Conservation (phyloP, 1,140 invertebrate genomes). For the Drosophila lacertosa region DNA sequence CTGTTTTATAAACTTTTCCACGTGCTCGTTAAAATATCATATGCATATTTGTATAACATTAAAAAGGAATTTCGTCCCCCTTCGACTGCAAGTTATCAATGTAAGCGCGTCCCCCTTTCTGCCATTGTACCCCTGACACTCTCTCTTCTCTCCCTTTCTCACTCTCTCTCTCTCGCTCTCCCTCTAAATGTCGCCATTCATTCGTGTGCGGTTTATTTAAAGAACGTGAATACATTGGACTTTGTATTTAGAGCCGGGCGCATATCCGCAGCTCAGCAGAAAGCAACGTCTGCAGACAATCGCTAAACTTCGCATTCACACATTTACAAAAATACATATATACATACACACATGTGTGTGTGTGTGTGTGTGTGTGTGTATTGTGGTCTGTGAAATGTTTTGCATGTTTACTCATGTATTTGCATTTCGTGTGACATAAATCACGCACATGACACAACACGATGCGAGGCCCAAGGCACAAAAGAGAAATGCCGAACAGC, state of each 20-base stretch:
- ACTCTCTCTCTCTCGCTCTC: too few relatives aligned
- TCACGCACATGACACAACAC: slow-evolving; percentile 69
- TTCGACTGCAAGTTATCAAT: slow-evolving; percentile 14
- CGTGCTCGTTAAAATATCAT: background rate
- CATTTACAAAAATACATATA: slow-evolving; percentile 3
- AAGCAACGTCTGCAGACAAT: slow-evolving; percentile 31
- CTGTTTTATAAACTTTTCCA: background rate
- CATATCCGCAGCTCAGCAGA: slow-evolving; percentile 12
- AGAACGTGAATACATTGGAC: slow-evolving; percentile 63
- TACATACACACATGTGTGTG: slow-evolving; percentile 33
- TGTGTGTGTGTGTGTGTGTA: slow-evolving; percentile 24
- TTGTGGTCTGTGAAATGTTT: slow-evolving; percentile 54
- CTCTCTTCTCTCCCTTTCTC: too few relatives aligned
- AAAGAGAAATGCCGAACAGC: slow-evolving; percentile 51
- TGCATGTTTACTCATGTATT: slow-evolving; percentile 79
- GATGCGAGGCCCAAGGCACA: slow-evolving; percentile 61
- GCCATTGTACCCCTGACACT: too few relatives aligned
- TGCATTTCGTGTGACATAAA: slow-evolving; percentile 81
- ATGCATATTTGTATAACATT: slow-evolving; percentile 1
- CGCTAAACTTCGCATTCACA: slow-evolving; percentile 18
- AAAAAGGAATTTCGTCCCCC: slow-evolving; percentile 7
- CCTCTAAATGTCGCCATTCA: slow-evolving; percentile 31
- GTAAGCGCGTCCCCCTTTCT: background rate
- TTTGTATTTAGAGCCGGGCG: slow-evolving; percentile 41
- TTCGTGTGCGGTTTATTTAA: slow-evolving; percentile 68